Evolutionary conservation across 2,888 invertebrate species (phyloP), one percentile per base, ranked within the genome.

Genomic region (Terebella lapidaria): DNA sequence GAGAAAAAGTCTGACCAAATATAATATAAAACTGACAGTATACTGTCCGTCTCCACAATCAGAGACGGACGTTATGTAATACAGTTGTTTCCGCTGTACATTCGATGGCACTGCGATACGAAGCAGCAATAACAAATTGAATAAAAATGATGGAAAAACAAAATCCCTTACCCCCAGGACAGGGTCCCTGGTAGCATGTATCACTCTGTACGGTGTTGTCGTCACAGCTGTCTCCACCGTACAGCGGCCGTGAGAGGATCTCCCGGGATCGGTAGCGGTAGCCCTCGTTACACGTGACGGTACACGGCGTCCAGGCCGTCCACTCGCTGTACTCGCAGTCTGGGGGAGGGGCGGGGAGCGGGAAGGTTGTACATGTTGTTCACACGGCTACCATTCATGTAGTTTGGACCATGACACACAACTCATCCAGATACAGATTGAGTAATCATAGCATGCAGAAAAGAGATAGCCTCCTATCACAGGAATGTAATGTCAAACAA

Each of bases 321-420:
- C 55, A 60, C 30, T 60, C 28, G 3, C 47, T 55, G 57, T 60
- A 60, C 28, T 29, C 29, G 28, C 60, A 60, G 53, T 60, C 60
- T 51, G 57, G 35, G 22, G 10, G 18, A n/a, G n/a, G n/a, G n/a
- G n/a, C n/a, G n/a, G n/a, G n/a, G n/a, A n/a, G n/a, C n/a, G n/a
- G n/a, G n/a, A n/a, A n/a, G n/a, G n/a, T n/a, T n/a, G n/a, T n/a
- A n/a, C n/a, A n/a, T n/a, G n/a, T n/a, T n/a, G n/a, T n/a, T n/a
- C n/a, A n/a, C n/a, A n/a, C n/a, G n/a, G n/a, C n/a, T n/a, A n/a
- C n/a, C n/a, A n/a, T n/a, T n/a, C n/a, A n/a, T n/a, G n/a, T n/a
- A n/a, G n/a, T n/a, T n/a, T n/a, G n/a, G n/a, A n/a, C n/a, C n/a
- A n/a, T n/a, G n/a, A n/a, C n/a, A n/a, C n/a, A n/a, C n/a, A n/a